A percentile compares a stretch with the other conserved stretches of the same genome.
Conservation (phyloP, 2,888 invertebrate genomes). For the Muschampia plurimacula region DNA sequence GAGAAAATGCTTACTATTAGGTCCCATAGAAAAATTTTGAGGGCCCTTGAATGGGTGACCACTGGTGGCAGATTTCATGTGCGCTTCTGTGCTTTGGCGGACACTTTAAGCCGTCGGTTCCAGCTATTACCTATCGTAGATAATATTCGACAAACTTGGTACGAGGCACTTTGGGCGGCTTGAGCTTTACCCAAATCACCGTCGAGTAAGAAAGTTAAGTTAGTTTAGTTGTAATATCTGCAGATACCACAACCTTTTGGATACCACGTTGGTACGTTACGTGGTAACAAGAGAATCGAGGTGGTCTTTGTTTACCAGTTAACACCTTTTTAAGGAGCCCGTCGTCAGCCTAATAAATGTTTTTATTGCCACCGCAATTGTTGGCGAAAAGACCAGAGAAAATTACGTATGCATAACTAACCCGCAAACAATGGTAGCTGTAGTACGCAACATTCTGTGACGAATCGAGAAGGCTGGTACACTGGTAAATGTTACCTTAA, state of each 20-base stretch:
- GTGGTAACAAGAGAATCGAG: slow-evolving; percentile 47
- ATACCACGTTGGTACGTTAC: neutral
- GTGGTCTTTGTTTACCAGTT: slow-evolving; percentile 72
- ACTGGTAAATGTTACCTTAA: slow-evolving; percentile 15
- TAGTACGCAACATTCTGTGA: slow-evolving; percentile 64
- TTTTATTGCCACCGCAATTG: slow-evolving; percentile 70
- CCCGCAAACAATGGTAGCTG: slow-evolving; percentile 68
- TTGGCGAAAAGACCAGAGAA: slow-evolving; percentile 68
- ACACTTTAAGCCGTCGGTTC: too few relatives aligned
- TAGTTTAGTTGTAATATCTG: neutral
- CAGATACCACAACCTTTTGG: neutral
- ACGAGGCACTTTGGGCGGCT: too few relatives aligned
- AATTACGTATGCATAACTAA: slow-evolving; percentile 74
- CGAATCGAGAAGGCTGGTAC: slow-evolving; percentile 67
- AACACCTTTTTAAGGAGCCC: slow-evolving; percentile 58
- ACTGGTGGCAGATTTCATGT: too few relatives aligned
- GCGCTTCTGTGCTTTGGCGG: too few relatives aligned
- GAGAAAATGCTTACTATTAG: too few relatives aligned
- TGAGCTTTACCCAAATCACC: too few relatives aligned
- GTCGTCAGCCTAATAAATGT: slow-evolving; percentile 65
- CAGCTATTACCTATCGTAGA: too few relatives aligned
- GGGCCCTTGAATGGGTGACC: too few relatives aligned
- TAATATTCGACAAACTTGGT: neutral
- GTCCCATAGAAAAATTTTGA: too few relatives aligned
- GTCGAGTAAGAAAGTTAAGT: too few relatives aligned